Conservation (phyloP, 2,888 invertebrate species). For the Ephialtes manifestator region DNA sequence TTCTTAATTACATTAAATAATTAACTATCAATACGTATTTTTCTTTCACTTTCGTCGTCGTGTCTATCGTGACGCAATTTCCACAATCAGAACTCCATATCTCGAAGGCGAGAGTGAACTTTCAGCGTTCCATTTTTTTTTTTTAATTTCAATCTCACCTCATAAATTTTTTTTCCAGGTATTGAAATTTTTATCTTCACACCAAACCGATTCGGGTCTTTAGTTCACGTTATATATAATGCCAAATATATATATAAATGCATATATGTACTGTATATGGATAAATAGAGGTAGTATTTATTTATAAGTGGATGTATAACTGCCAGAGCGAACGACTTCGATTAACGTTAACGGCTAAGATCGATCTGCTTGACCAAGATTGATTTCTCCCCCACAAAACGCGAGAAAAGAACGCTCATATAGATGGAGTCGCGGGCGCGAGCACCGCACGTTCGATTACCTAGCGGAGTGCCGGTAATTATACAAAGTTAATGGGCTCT, state of each 20-base stretch:
- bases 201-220: background rate
- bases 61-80: background rate
- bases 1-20: background rate
- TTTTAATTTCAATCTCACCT: background rate
- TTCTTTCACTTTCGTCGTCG: conserved; percentile 19
- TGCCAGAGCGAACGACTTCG: conserved; percentile 57
- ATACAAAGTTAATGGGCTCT: conserved; percentile 66
- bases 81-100: conserved; percentile 9
- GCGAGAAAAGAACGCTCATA: conserved; percentile 24
- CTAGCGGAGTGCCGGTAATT: conserved; percentile 55
- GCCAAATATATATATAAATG: background rate
- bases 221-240: background rate
- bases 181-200: background rate
- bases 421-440: conserved; percentile 45
- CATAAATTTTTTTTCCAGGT: background rate
- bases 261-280: background rate
- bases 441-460: conserved; percentile 42
- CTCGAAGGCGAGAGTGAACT: conserved; percentile 26
- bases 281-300: background rate
- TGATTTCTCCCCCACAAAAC: conserved; percentile 61
- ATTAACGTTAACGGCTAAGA: conserved; percentile 65
- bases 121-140: conserved; percentile 5
- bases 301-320: conserved; percentile 25
- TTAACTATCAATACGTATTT: background rate
- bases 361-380: conserved; percentile 67